Percentiles rank a stretch among this genome's conserved stretches.
Evolutionary conservation across 2,113 vertebrate genomes (phyloP).

Genomic region (Leptobrachium ailaonicum): DNA sequence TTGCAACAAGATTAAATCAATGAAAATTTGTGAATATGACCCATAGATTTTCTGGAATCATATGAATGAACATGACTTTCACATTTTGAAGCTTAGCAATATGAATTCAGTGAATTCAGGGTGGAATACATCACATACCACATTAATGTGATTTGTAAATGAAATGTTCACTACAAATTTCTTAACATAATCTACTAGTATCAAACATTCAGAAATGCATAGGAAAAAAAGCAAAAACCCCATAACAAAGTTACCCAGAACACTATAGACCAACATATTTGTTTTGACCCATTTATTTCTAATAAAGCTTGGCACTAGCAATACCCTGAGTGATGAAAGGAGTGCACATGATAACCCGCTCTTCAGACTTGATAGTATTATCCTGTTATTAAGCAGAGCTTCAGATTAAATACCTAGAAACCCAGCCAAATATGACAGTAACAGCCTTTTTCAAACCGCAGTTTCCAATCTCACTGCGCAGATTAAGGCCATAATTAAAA

Average conservation of each 20-base stretch:
- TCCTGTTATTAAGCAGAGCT: conserved; percentile 47
- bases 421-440: conserved; percentile 41
- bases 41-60: too few relatives aligned
- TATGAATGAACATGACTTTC: too few relatives aligned
- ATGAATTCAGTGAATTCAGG: too few relatives aligned
- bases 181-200: too few relatives aligned
- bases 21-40: too few relatives aligned
- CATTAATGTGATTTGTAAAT: too few relatives aligned
- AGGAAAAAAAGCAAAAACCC: too few relatives aligned
- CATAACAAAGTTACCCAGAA: not conserved
- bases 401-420: conserved; percentile 48
- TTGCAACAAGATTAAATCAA: too few relatives aligned
- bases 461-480: conserved; percentile 16
- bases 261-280: conserved; percentile 25
- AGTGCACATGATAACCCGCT: conserved; percentile 5
- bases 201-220: too few relatives aligned
- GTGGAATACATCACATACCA: too few relatives aligned
- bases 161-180: too few relatives aligned
- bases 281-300: conserved; percentile 30
- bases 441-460: conserved; percentile 28
- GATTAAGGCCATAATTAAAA: conserved; percentile 44
- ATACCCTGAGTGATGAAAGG: not conserved
- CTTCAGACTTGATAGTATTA: conserved; percentile 33
- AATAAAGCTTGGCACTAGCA: conserved; percentile 9
- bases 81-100: too few relatives aligned